Evolutionary conservation across 1,140 invertebrate species (phyloP), one percentile per base, ranked within the genome.

Genomic region (Ips typographus): DNA sequence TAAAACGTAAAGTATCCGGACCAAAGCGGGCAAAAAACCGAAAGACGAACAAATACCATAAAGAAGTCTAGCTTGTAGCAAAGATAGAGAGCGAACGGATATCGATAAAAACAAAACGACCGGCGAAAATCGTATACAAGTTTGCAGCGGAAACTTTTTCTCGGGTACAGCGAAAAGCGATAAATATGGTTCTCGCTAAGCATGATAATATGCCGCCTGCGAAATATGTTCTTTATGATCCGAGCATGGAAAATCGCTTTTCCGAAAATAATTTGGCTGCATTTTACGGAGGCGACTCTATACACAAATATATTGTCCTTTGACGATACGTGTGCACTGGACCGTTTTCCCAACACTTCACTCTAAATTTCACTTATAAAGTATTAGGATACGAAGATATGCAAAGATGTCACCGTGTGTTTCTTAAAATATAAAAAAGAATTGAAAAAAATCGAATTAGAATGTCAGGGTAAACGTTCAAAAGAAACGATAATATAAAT

Each of bases 41-140:
- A 59, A 42, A 58, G 67, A 62, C 67, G 57, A 68, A 68, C 67
- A 63, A 68, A 68, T 57, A 68, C 59, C 67, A 62, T 68, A 68
- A 68, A 68, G 67, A 68, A 68, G 67, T 68, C 67, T 68, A 63
- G 67, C 65, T 57, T 22, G 22, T 61, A 61, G 67, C 59, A 55
- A 62, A 68, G 67, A 68, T 68, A 68, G 67, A 22, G 22, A 63
- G 67, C 67, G 59, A 68, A 68, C 67, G 67, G 60, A 68, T 68
- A 68, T 63, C 67, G 67, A 68, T 68, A 68, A 68, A 68, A 68
- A 68, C 67, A 68, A 68, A 68, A 68, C 67, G 67, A 68, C 60
- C 67, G 43, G n/a, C 58, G 67, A 68, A 68, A 68, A 68, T 60
- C 67, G 67, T 68, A 68, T 68, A 68, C 67, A 63, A 68, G 58